Base-by-base conservation (phyloP, 2,797 vertebrate species). In the Falco naumanni region DNA sequence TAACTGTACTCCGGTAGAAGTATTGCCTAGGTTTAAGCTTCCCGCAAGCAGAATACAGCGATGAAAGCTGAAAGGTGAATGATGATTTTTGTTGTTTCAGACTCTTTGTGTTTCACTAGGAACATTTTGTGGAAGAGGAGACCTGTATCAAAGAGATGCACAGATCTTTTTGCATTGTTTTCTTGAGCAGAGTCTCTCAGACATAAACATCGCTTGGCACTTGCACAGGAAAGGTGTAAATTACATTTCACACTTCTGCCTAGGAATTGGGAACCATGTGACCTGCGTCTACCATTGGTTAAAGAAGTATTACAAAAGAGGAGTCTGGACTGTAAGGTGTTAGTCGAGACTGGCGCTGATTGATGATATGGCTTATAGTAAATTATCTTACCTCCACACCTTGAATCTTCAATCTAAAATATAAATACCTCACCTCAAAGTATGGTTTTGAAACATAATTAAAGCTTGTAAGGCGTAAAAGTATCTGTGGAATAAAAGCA, bases 181-280 rank as follows among this genome's bases (percentile, higher is more conserved):
- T 78, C 80, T 74, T 80, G 47, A 90, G 64, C 64, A 59, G 81
- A 84, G 59, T 72, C 95, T 91, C 78, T 91, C 93, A 84, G 72
- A 71, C 31, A 39, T 86, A 92, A 91, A 78, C 0, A 2, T 71
- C 79, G 84, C 76, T 90, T 3, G 0, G 33, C 68, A 68, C 60
- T 95, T 72, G 21, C 41, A 65, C 61, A 85, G 64, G 51, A 72
- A 64, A 95, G 82, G 84, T 96, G 96, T 78, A 95, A 96, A 97
- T 96, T 96, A 45, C 82, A 65, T 96, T 96, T 96, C 93, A 81
- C 95, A 79, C 90, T 92, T 92, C 75, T 87, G 43, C 75, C 69
- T 78, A 69, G 57, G 84, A 84, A 85, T 8, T 64, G 48, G 65
- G 69, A 85, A 47, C 81, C 78, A n/a, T n/a, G 33, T 88, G 71